Conservation (phyloP, 2,113 vertebrate genomes). For the Psilopsiagon aurifrons region DNA sequence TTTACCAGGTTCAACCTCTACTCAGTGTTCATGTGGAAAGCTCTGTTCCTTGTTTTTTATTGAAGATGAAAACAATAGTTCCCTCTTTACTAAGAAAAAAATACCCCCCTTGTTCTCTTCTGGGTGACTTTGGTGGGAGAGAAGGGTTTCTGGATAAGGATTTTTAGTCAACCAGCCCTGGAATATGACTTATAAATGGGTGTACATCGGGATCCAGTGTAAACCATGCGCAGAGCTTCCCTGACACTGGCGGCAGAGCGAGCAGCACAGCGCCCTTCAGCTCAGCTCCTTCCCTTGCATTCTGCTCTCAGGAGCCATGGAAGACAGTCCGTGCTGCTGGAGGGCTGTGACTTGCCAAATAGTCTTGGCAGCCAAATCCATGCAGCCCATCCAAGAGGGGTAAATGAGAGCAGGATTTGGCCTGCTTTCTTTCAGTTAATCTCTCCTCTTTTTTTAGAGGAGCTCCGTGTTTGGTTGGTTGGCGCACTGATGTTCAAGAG, state of each 20-base stretch:
- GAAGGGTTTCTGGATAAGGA: background rate
- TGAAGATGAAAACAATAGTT: background rate
- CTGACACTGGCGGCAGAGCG: accelerated
- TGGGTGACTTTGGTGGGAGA: background rate
- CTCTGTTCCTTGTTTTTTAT: background rate
- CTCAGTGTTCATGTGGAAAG: background rate
- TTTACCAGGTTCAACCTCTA: background rate
- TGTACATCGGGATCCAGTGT: accelerated
- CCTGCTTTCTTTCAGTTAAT: background rate
- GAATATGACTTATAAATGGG: background rate
- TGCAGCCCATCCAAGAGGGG: background rate
- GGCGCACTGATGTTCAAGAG: background rate
- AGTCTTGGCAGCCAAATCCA: background rate
- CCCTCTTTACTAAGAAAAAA: background rate
- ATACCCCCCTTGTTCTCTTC: background rate
- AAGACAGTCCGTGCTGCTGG: background rate
- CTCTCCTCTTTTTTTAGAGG: background rate
- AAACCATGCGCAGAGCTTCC: background rate
- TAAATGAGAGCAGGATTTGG: background rate
- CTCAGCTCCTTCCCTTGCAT: background rate
- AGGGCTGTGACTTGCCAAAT: background rate
- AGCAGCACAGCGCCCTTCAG: background rate
- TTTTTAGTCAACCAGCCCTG: background rate
- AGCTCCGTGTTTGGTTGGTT: background rate
- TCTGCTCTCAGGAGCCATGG: background rate